Conservation (phyloP, 2,797 vertebrate species). For the Saxicola maurus region DNA sequence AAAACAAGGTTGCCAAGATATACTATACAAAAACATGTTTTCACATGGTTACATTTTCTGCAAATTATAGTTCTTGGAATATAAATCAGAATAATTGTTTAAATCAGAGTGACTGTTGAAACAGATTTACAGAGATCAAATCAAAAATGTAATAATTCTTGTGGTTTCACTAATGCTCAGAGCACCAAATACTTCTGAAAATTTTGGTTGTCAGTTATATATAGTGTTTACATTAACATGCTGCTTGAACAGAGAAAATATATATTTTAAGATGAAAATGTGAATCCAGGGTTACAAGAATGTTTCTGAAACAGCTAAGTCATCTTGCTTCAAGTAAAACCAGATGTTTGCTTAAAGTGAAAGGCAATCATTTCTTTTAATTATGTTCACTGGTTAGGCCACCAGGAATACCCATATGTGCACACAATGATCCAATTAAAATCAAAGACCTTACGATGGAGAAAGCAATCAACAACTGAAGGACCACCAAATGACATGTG, state of each 20-base stretch:
- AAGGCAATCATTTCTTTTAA: constrained; percentile 84
- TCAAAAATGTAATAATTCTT: constrained; percentile 79
- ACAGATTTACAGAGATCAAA: constrained; percentile 82
- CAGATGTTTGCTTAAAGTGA: constrained; percentile 84
- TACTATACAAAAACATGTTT: constrained; percentile 75
- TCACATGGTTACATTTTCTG: constrained; percentile 82
- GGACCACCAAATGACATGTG: constrained; percentile 68
- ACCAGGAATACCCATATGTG: constrained; percentile 80
- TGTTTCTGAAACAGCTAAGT: constrained; percentile 82
- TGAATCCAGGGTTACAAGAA: constrained; percentile 79
- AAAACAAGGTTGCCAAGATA: constrained; percentile 76
- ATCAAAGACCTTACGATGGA: constrained; percentile 74
- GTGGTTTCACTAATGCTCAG: constrained; percentile 72
- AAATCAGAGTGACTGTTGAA: constrained; percentile 79
- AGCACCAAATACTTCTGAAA: constrained; percentile 74
- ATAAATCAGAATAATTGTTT: constrained; percentile 83
- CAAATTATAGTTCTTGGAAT: constrained; percentile 77
- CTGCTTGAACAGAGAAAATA: constrained; percentile 78
- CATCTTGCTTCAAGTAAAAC: constrained; percentile 84
- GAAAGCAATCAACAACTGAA: constrained; percentile 73
- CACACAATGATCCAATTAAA: constrained; percentile 77
- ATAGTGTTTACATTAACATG: constrained; percentile 80
- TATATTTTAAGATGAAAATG: constrained; percentile 80
- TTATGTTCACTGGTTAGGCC: constrained; percentile 79
- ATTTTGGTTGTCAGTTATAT: constrained; percentile 76